Base-by-base conservation (phyloP, 2,888 invertebrate species). In the Patella depressa region DNA sequence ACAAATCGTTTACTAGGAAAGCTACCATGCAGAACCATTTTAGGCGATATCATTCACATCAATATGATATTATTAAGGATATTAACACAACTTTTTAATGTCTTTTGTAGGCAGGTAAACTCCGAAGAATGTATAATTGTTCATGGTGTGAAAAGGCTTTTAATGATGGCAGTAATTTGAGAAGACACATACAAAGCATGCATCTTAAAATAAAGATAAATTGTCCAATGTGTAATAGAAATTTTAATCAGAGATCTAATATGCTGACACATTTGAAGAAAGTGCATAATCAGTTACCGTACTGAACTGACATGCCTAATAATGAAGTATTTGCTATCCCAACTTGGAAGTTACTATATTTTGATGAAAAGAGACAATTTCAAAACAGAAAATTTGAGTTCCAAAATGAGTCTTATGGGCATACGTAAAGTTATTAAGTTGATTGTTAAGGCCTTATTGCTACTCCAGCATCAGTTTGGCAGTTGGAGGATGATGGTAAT, bases 151-250 rank as follows among this genome's bases (percentile, higher is more conserved):
- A 14, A 65, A 65, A 65, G 15, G 11, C 14, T 24, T 65, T 65
- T 15, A 65, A 65, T 65, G 65, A 65, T 65, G 24, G 65, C 65
- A 65, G 65, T 65, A 65, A 65, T 65, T 65, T 65, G 24, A 65
- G 65, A 24, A 19, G 65, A 24, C 65, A 65, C 24, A 14, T 65
- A 24, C 19, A 65, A 65, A 24, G 65, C 19, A 65, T 65, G 24
- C 65, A 65, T 65, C 24, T 65, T 24, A 24, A 65, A 12, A 19
- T 65, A 24, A 65, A 65, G 65, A 65, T 65, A 24, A 19, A 19
- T 65, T 65, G 65, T 65, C 65, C 65, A 24, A 24, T 65, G 9
- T 65, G 65, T 65, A n/a, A 65, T 65, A 12, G 19, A 24, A 65
- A 24, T 24, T 65, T 65, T 65, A 24, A 19, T 24, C 19, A 24